These are phyloP conservation scores for Kryptolebias ocellatus DNA, from an alignment of 2,797 vertebrate species.

Conservation along the genomic window DNA sequence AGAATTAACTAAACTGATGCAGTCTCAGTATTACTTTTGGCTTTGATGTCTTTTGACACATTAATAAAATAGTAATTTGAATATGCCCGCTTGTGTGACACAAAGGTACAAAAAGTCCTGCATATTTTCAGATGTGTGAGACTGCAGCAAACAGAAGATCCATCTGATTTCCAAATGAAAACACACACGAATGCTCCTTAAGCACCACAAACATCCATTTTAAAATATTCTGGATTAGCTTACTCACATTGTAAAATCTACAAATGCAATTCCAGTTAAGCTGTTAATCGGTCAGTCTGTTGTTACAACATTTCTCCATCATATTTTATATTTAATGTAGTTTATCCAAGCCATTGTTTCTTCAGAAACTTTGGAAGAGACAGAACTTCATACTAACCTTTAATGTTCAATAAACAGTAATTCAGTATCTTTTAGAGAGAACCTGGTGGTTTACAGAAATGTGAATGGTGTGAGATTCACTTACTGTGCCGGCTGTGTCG, in stretches of 20 bases:
- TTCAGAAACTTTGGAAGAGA: not conserved
- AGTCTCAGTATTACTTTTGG: too few relatives aligned
- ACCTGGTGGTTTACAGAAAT: slow-evolving; percentile 1
- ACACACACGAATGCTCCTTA: too few relatives aligned
- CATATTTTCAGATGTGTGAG: too few relatives aligned
- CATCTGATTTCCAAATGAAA: too few relatives aligned
- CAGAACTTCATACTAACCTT: not conserved
- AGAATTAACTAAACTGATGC: too few relatives aligned
- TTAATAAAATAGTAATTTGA: too few relatives aligned
- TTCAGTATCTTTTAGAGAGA: slow-evolving; percentile 5
- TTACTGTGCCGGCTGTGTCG: slow-evolving; percentile 98
- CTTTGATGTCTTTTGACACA: too few relatives aligned
- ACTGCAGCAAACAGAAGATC: too few relatives aligned
- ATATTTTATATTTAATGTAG: not conserved
- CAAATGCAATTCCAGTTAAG: not conserved
- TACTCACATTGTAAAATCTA: not conserved
- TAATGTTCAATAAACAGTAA: slow-evolving; percentile 4
- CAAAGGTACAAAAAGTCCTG: too few relatives aligned
- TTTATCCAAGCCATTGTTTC: not conserved
- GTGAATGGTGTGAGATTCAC: slow-evolving; percentile 57
- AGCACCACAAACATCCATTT: too few relatives aligned
- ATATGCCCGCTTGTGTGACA: too few relatives aligned
- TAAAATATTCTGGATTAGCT: too few relatives aligned
- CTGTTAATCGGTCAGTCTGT: not conserved
- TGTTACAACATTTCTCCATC: not conserved